Evolutionary conservation across 37 sponge, comb jelly and placozoan species (phyloP), one percentile per base, ranked within the genome.

Genomic region (Ianthella basta): DNA sequence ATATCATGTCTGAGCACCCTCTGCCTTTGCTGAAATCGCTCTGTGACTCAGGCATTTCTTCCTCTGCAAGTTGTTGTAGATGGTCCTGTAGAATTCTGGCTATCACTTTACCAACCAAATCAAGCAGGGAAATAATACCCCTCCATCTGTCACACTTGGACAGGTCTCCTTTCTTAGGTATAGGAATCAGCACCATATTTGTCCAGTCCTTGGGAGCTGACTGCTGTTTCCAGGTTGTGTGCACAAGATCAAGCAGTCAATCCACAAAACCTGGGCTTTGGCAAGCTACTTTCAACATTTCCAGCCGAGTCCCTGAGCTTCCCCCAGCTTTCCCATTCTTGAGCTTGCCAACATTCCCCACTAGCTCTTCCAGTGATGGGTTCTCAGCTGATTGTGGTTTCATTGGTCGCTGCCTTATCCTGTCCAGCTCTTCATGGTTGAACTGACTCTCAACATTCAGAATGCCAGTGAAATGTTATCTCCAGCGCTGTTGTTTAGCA

Each of bases 381-480:
- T 20, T 19, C 59, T 19, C 15, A 20, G 59, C 18, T 57, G 19
- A 20, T 19, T 19, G 19, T 20, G 19, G 19, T 57, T 57, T 57
- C 59, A 15, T n/a, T n/a, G n/a, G n/a, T n/a, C n/a, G n/a, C n/a
- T n/a, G n/a, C n/a, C n/a, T n/a, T n/a, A 15, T 57, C 75, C 85
- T 8, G 10, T 55, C 60, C 74, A 12, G 20, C 70, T 73, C 74
- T 19, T 0, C 75, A 40, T 29, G 6, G 40, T 72, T 25, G 54
- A 72, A 84, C 74, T 84, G 75, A 59, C 75, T 55, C 15, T 34
- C 4, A 4, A 72, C 41, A 37, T 84, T 84, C 38, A 84, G 60
- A 4, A 84, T 56, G 8, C 35, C 19, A 36, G 60, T 72, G 44
- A 84, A 84, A 23, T 84, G 74, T 12, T 75, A 1, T 39, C 18